phyloP scores from a whole-genome alignment of 2,797 vertebrate species.

The Mastacembelus armatus region DNA sequence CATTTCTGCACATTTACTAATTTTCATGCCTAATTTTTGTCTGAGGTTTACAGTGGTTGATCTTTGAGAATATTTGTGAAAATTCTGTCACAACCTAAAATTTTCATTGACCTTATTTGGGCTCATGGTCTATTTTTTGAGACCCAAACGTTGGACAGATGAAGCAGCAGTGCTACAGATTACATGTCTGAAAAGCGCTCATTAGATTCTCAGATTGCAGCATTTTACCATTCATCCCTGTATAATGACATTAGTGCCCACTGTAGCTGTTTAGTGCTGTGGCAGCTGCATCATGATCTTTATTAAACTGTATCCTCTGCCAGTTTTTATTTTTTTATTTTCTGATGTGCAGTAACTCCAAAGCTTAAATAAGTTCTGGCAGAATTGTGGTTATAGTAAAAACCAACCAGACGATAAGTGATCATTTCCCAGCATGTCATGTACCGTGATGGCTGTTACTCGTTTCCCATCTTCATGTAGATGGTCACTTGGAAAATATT shows the following conservation, averaged over 20 bases:
- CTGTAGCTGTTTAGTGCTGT: constrained; percentile 20
- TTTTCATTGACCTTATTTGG: background rate
- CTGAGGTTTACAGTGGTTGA: too few relatives aligned
- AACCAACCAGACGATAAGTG: background rate
- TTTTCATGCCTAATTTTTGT: too few relatives aligned
- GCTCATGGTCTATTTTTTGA: background rate
- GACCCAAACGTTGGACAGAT: background rate
- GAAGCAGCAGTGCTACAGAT: background rate
- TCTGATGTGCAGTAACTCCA: too few relatives aligned
- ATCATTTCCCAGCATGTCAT: constrained; percentile 30
- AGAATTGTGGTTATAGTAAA: background rate
- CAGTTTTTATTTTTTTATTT: too few relatives aligned
- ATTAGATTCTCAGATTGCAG: constrained; percentile 21
- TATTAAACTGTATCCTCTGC: background rate
- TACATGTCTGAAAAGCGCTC: constrained; percentile 65
- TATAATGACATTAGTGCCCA: background rate
- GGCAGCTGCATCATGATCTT: constrained; percentile 22
- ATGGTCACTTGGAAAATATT: constrained; percentile 1
- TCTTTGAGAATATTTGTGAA: too few relatives aligned
- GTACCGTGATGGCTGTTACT: constrained; percentile 39
- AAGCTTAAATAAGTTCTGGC: background rate
- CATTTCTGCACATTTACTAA: too few relatives aligned
- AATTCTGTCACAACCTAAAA: background rate
- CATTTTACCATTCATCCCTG: constrained; percentile 35
- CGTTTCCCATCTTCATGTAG: constrained; percentile 29